Conservation (phyloP, 2,888 invertebrate genomes). For the Eumacrocentrus americanus region DNA sequence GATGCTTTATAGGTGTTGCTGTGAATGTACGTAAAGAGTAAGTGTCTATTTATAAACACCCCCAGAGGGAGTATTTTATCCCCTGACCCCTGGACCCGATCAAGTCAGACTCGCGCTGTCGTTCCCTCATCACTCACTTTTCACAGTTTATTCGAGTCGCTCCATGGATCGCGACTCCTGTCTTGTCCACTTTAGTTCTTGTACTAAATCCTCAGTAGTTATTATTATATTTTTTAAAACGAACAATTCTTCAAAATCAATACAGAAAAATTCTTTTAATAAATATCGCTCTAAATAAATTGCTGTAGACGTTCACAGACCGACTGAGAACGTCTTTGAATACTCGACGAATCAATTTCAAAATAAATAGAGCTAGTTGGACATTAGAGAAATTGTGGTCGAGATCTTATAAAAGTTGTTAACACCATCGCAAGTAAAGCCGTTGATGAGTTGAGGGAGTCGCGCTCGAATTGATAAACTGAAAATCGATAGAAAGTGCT, state of each 20-base stretch:
- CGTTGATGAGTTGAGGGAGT: constrained; percentile 8
- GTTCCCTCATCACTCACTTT: constrained; percentile 34
- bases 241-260: too few species aligned
- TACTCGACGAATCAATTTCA: too few species aligned
- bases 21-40: constrained; percentile 59
- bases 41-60: constrained; percentile 58
- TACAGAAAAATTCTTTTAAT: too few species aligned
- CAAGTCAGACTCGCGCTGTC: constrained; percentile 19
- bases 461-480: constrained; percentile 16
- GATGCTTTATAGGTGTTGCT: constrained; percentile 61
- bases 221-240: too few species aligned
- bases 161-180: not conserved
- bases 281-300: too few species aligned
- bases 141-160: constrained; percentile 11
- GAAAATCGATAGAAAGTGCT: constrained; percentile 16
- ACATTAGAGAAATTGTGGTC: too few species aligned
- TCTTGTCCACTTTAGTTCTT: not conserved
- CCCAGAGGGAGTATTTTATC: constrained; percentile 39
- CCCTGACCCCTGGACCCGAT: constrained; percentile 27
- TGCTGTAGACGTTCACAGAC: too few species aligned
- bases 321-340: too few species aligned
- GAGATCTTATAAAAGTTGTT: too few species aligned
- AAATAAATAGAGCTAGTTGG: too few species aligned
- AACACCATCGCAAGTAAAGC: not conserved
- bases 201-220: too few species aligned